Conservation (phyloP, 2,888 invertebrate genomes). For the Brachyptera putata region DNA sequence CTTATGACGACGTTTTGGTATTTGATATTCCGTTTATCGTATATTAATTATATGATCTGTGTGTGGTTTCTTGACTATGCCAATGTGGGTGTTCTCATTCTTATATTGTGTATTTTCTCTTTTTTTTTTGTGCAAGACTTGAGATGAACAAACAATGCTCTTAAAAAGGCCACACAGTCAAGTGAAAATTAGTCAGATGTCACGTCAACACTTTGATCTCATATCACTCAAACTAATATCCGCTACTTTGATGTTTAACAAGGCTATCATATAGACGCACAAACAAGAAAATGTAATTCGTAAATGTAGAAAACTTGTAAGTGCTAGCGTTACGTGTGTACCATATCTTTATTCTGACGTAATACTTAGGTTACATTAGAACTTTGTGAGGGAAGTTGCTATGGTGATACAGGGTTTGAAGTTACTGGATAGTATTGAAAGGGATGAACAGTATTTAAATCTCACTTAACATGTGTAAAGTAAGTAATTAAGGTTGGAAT, state of each 20-base stretch:
- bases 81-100: conserved; percentile 13
- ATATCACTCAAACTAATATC: conserved; percentile 6
- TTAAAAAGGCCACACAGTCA: conserved; percentile 6
- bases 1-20: conserved; percentile 11
- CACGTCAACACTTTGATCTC: background rate
- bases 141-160: conserved; percentile 12
- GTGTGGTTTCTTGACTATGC: background rate
- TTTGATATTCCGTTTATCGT: conserved; percentile 3
- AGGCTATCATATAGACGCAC: conserved; percentile 10
- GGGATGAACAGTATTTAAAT: too few species aligned
- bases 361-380: too few species aligned
- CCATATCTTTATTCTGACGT: background rate
- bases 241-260: conserved; percentile 12
- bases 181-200: conserved; percentile 21
- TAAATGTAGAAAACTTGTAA: background rate
- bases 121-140: conserved; percentile 3
- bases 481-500: too few species aligned
- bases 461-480: too few species aligned
- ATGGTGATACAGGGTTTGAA: too few species aligned
- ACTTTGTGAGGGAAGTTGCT: too few species aligned
- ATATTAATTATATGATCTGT: conserved; percentile 10
- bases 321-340: background rate
- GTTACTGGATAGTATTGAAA: too few species aligned
- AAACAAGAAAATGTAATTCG: background rate
- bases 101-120: background rate